Base-by-base conservation (phyloP, 2,113 vertebrate genomes). In the Saimiri boliviensis region DNA sequence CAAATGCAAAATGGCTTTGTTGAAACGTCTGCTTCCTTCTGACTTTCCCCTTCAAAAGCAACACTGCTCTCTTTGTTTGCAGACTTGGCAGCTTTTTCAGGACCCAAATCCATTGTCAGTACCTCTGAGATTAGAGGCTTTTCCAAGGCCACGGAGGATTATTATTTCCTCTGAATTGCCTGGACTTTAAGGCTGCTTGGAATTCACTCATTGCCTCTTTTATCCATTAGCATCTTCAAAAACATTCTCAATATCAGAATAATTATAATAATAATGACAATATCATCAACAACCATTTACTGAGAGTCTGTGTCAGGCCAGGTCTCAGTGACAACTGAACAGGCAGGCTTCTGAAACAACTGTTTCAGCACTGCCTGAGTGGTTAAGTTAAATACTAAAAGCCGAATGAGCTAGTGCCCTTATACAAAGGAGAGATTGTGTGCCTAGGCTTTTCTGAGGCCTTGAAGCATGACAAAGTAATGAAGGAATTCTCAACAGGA, bases 171-270 rank as follows among this genome's bases (percentile, higher is more conserved):
- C 82, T 30, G 54, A 89, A 82, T 85, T 86, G 83, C 86, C 79
- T 82, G 35, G 89, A 70, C 85, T 82, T 94, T 85, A 56, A 37
- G 47, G 16, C 54, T 91, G 68, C 93, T 89, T 73, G 42, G 77
- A 95, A 94, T 54, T 83, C 45, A 85, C 49, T 21, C 5, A 0
- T 52, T 54, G 3, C 27, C 30, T 71, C 49, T 58, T 73, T 71
- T 58, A 79, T 74, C 86, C 76, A 3, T 63, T 86, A 81, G 77
- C 40, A 52, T 73, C 87, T 87, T 74, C 81, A 49, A 81, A 89
- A 79, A 58, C 21, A 47, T 30, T 89, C 54, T n/a, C 42, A 60
- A 70, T 58, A 58, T 17, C 42, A 63, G 56, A 89, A 74, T 37
- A 25, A 70, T 70, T 12, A 10, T 52, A 25, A 74, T 49, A 17